These are phyloP conservation scores for Euphonia xanthogaster DNA, from an alignment of 2,797 vertebrate species.

Conservation along the genomic window DNA sequence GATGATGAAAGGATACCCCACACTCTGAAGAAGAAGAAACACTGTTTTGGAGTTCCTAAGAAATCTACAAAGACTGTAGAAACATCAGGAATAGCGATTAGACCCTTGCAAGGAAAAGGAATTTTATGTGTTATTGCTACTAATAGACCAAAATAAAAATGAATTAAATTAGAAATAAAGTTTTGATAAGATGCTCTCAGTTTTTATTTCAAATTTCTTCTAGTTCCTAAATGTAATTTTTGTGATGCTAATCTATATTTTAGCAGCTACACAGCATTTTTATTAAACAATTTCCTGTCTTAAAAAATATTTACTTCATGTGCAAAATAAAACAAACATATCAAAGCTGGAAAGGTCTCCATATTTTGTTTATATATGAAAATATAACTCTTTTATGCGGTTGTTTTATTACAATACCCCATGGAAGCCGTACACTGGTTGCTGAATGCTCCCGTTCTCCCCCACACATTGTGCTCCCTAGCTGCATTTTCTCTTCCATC, in stretches of 20 bases:
- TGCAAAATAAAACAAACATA: neutral
- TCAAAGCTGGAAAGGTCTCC: neutral
- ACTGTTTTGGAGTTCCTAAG: neutral
- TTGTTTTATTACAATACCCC: neutral
- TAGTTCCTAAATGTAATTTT: neutral
- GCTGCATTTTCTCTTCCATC: neutral
- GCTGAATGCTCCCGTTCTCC: neutral
- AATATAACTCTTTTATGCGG: neutral
- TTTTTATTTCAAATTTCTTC: neutral
- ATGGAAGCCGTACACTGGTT: neutral
- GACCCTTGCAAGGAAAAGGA: neutral
- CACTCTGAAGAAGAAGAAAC: neutral
- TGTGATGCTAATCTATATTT: neutral
- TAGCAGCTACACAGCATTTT: neutral
- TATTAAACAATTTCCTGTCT: neutral
- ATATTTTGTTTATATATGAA: neutral
- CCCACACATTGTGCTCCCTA: neutral
- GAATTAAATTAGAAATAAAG: neutral
- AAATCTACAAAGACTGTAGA: neutral
- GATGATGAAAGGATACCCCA: neutral
- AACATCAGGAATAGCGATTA: neutral
- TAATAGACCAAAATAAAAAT: neutral
- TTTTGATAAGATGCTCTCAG: neutral
- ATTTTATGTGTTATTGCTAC: neutral
- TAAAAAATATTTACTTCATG: neutral